Evolutionary conservation across 2,797 vertebrate genomes (phyloP), one percentile per base, ranked within the genome.

Genomic region (Neostethus bicornis): DNA sequence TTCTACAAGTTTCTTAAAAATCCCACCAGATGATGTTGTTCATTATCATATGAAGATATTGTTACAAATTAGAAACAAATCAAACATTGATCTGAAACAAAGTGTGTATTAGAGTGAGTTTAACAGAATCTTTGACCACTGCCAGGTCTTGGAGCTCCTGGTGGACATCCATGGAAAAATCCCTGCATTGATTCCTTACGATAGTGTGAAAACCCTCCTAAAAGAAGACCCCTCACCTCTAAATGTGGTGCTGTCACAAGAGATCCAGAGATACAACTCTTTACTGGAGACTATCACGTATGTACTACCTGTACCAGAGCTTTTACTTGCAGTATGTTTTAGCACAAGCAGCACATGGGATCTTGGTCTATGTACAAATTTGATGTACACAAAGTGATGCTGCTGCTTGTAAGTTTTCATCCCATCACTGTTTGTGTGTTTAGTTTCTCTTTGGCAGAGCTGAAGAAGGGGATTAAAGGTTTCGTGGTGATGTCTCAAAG

Each of bases 251-350:
- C 77, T 97, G 50, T 84, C 95, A 45, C 95, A 96, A 73, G 95
- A 97, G 90, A 95, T 96, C 62, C 93, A 95, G 76, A 92, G 92
- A 88, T 97, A 96, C 77, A 96, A 96, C 70, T 70, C 78, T 17
- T 85, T 97, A 51, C 88, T 96, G 55, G 63, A 84, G 49, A 91
- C 91, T 60, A 92, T 97, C 81, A 84, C 56, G 93, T 94, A 86
- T 4, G 75, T 42, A 19, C 41, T 46, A 2, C 50, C 0, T 21
- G 11, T 47, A 7, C n/a, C n/a, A n/a, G n/a, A n/a, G n/a, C n/a
- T n/a, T n/a, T n/a, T 44, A 2, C 23, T 39, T 2, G 34, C 6
- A 7, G 21, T n/a, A 2, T 24, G n/a, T n/a, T 3, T n/a, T 59
- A n/a, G n/a, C n/a, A n/a, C n/a, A n/a, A n/a, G n/a, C n/a, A n/a